These are phyloP conservation scores for Atta texana DNA, from an alignment of 1,140 invertebrate species.

Conservation along the genomic window DNA sequence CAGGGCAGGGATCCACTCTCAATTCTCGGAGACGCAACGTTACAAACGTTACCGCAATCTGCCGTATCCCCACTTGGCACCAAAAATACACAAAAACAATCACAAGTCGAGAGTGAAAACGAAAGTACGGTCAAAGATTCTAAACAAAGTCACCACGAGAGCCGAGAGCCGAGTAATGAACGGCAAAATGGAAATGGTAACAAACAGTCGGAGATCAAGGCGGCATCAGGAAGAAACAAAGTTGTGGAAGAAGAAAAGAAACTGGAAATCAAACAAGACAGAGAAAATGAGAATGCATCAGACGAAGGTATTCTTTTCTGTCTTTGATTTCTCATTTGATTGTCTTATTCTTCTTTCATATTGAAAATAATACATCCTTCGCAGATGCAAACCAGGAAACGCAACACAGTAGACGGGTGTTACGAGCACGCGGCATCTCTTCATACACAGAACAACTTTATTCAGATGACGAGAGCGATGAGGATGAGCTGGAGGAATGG, in stretches of 20 bases:
- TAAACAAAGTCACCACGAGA: slow-evolving; percentile 18
- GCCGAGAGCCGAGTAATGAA: slow-evolving; percentile 28
- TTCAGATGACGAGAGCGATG: slow-evolving; percentile 80
- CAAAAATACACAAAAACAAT: slow-evolving; percentile 46
- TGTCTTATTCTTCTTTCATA: not conserved
- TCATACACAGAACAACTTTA: slow-evolving; percentile 84
- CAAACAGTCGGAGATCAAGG: not conserved
- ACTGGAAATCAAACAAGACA: not conserved
- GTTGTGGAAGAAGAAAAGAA: not conserved
- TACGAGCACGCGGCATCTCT: slow-evolving; percentile 81
- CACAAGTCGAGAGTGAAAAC: slow-evolving; percentile 30
- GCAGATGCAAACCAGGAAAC: slow-evolving; percentile 69
- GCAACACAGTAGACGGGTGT: slow-evolving; percentile 75
- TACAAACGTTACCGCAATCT: slow-evolving; percentile 76
- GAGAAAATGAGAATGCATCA: not conserved
- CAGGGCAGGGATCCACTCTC: slow-evolving; percentile 77
- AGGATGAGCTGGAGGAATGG: slow-evolving; percentile 81
- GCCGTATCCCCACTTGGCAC: slow-evolving; percentile 72
- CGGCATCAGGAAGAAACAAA: not conserved
- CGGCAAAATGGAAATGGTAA: not conserved
- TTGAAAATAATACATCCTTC: not conserved
- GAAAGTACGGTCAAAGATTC: slow-evolving; percentile 28
- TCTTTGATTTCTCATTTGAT: not conserved
- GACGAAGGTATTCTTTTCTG: slow-evolving; percentile 29
- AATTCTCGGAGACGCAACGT: slow-evolving; percentile 71